Conservation (phyloP, 1,140 invertebrate genomes). For the Diploscapter pachys region DNA sequence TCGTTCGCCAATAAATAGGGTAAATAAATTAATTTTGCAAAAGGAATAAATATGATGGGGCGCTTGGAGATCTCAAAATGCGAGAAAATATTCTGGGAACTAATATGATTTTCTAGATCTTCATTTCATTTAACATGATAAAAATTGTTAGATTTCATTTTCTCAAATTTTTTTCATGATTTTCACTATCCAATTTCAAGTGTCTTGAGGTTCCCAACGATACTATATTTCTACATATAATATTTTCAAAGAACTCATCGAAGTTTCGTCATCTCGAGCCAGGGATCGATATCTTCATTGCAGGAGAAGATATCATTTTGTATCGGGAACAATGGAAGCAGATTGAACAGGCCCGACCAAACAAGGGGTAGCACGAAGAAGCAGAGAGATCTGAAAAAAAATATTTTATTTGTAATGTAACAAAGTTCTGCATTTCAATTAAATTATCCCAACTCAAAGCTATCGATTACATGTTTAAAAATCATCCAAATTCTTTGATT, state of each 20-base stretch:
- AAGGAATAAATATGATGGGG: no score
- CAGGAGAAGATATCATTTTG: not conserved
- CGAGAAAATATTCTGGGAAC: no score
- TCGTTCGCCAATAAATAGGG: no score
- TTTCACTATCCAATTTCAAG: constrained; percentile 5
- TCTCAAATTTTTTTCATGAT: constrained; percentile 6
- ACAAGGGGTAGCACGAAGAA: constrained; percentile 31
- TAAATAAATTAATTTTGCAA: no score
- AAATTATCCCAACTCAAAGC: not conserved
- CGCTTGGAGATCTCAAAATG: no score
- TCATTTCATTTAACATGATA: not conserved
- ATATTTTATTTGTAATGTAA: not conserved
- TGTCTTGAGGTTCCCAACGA: not conserved
- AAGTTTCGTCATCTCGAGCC: constrained; percentile 27
- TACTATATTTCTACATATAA: constrained; percentile 8
- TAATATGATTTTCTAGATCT: not conserved
- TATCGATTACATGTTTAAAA: not conserved
- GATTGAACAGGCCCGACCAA: constrained; percentile 30
- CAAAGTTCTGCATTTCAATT: not conserved
- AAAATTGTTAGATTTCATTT: not conserved
- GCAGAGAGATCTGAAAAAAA: constrained; percentile 26
- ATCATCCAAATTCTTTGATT: not conserved
- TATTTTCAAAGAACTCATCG: constrained; percentile 1
- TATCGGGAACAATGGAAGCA: constrained; percentile 5
- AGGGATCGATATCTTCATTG: constrained; percentile 23